These are phyloP conservation scores for Leptopilina clavipes DNA, from an alignment of 1,140 invertebrate genomes.

Conservation along the genomic window DNA sequence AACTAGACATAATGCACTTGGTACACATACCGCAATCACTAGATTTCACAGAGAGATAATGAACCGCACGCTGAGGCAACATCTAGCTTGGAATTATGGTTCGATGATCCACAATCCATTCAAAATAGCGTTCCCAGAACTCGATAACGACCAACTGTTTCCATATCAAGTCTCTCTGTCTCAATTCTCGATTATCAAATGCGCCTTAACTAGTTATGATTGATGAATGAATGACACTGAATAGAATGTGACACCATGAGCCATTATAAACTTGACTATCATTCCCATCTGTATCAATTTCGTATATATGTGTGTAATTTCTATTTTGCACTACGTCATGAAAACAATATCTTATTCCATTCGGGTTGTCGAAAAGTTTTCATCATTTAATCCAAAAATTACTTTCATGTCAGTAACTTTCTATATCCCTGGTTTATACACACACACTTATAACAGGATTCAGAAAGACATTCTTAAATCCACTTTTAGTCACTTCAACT, in stretches of 20 bases:
- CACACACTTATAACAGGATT: not conserved
- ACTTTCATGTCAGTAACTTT: not conserved
- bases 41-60: conserved; percentile 14
- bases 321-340: not conserved
- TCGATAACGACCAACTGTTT: conserved; percentile 20
- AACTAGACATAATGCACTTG: not conserved
- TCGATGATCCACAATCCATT: conserved; percentile 22
- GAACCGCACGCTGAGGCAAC: conserved; percentile 2
- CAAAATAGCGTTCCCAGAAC: conserved; percentile 31
- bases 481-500: conserved; percentile 8
- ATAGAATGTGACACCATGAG: not conserved
- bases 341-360: not conserved
- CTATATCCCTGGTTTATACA: not conserved
- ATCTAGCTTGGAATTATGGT: conserved; percentile 12
- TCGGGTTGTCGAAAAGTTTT: not conserved
- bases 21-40: conserved; percentile 25
- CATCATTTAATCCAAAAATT: conserved; percentile 15
- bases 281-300: not conserved
- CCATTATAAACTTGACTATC: not conserved
- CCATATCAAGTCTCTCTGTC: not conserved
- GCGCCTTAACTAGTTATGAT: not conserved
- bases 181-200: conserved; percentile 7
- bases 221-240: not conserved
- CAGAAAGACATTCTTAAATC: conserved; percentile 9
- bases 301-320: too few species aligned